Conservation (phyloP, 2,113 vertebrate species). For the Podocnemis expansa region DNA sequence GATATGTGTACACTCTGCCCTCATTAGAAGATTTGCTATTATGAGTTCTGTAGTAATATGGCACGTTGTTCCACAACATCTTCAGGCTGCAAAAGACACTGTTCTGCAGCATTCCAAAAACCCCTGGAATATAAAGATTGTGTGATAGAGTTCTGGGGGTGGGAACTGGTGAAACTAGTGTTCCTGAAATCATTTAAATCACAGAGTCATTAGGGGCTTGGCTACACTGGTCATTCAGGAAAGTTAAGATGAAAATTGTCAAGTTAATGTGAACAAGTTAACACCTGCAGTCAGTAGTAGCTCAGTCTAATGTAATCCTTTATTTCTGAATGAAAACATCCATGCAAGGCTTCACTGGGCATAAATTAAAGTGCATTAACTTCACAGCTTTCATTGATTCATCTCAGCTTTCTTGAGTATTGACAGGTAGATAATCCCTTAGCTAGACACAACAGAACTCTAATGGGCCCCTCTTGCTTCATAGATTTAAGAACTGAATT, state of each 20-base stretch:
- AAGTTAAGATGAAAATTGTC: not conserved
- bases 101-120: not conserved
- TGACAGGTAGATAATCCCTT: too few species aligned
- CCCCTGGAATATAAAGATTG: not conserved
- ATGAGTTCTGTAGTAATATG: not conserved
- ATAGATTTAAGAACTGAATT: too few species aligned
- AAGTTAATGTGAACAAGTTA: not conserved
- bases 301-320: not conserved
- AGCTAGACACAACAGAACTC: too few species aligned
- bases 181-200: not conserved
- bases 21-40: not conserved
- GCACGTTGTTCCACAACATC: not conserved
- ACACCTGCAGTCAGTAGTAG: not conserved
- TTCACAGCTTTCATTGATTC: not conserved
- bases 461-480: too few species aligned
- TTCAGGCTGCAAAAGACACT: not conserved
- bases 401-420: not conserved
- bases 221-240: not conserved
- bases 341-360: not conserved
- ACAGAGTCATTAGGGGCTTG: not conserved
- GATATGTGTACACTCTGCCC: not conserved
- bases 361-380: not conserved
- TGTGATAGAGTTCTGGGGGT: fast-evolving
- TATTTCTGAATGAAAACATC: not conserved
- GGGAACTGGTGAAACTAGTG: not conserved